Evolutionary conservation across 2,888 invertebrate genomes (phyloP).

Genomic region (Eudasyphora cyanicolor): DNA sequence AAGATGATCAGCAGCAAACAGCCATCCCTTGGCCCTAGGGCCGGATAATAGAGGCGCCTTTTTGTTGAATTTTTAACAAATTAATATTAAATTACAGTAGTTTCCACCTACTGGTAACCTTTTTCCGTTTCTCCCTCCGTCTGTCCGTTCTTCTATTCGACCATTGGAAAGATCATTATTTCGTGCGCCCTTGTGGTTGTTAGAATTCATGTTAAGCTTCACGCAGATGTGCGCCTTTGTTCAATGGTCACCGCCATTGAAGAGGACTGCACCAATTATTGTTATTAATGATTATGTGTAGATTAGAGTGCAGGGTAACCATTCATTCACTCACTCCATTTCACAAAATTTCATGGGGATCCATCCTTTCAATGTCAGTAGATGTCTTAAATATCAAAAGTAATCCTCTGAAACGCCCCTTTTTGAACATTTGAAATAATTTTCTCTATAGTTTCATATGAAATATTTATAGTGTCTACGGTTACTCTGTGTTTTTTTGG

Average conservation of each 20-base stretch:
- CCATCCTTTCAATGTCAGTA: constrained; percentile 19
- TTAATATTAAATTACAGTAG: constrained; percentile 77
- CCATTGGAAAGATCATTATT: constrained; percentile 26
- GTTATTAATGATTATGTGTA: constrained; percentile 63
- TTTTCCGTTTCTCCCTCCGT: constrained; percentile 42
- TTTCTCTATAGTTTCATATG: constrained; percentile 23
- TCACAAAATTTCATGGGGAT: constrained; percentile 1
- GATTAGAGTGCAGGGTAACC: constrained; percentile 35
- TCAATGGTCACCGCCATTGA: constrained; percentile 15
- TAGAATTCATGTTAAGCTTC: constrained; percentile 1
- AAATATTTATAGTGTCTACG: constrained; percentile 41
- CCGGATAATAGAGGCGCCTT: constrained; percentile 69
- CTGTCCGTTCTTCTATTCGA: not conserved
- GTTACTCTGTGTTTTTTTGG: constrained; percentile 41
- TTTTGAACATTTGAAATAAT: not conserved
- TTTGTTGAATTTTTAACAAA: constrained; percentile 74
- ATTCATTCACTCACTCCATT: constrained; percentile 22
- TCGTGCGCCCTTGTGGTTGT: constrained; percentile 25
- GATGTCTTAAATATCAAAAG: constrained; percentile 21
- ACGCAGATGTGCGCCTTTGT: constrained; percentile 49
- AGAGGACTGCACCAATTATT: constrained; percentile 56
- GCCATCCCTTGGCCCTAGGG: not conserved
- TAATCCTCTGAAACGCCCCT: constrained; percentile 3
- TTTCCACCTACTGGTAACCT: constrained; percentile 58
- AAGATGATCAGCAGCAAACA: not conserved